Conservation (phyloP, 2,113 vertebrate genomes). For the Noturus placidus region DNA sequence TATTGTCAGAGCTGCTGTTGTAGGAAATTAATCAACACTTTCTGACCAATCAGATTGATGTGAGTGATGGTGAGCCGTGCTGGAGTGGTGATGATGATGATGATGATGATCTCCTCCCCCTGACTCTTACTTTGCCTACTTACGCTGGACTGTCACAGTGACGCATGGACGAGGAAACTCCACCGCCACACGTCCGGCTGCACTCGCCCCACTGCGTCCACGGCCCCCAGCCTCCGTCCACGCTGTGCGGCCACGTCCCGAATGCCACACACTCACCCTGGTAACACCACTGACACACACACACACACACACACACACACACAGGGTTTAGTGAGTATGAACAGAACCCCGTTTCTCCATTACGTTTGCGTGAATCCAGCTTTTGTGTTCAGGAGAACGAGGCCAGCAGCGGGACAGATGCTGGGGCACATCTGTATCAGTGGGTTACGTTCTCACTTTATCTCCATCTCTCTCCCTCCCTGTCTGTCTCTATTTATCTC, state of each 20-base stretch:
- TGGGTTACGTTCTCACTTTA: slow-evolving; percentile 64
- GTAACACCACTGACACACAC: slow-evolving; percentile 88
- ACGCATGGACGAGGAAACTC: slow-evolving; percentile 95
- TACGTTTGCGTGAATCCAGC: slow-evolving; percentile 21
- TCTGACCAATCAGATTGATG: not conserved
- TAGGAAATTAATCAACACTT: not conserved
- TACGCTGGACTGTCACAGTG: slow-evolving; percentile 99
- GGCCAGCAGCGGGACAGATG: slow-evolving; percentile 19
- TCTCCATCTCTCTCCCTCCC: slow-evolving; percentile 34
- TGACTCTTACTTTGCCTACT: slow-evolving; percentile 99
- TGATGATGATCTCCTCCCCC: slow-evolving; percentile 82
- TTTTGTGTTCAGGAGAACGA: slow-evolving; percentile 45
- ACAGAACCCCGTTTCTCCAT: not conserved
- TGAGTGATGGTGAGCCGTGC: slow-evolving; percentile 6
- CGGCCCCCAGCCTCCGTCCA: slow-evolving; percentile 90
- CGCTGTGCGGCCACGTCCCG: slow-evolving; percentile 92
- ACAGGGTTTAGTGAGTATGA: not conserved
- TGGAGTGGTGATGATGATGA: slow-evolving; percentile 44
- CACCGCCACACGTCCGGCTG: slow-evolving; percentile 97
- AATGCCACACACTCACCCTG: slow-evolving; percentile 94
- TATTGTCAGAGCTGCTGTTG: not conserved
- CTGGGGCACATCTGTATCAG: slow-evolving; percentile 61
- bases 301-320: slow-evolving; percentile 30
- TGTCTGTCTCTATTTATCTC: not conserved
- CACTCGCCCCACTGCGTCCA: slow-evolving; percentile 98